These are phyloP conservation scores for Coracias cyanogaster DNA, from an alignment of 2,797 vertebrate genomes.

Conservation along the genomic window DNA sequence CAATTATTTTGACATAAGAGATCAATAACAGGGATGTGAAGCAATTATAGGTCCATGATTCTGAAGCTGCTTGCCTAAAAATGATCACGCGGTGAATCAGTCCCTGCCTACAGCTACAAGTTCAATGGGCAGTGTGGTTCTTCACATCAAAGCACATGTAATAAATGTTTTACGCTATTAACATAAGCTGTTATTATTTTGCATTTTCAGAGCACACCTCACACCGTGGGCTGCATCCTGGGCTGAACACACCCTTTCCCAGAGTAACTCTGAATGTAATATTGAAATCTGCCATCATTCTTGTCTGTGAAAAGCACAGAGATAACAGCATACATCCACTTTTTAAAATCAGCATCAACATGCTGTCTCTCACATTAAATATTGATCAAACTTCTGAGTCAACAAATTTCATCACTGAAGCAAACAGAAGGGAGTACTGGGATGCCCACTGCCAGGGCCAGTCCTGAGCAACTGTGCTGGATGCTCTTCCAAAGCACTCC, in stretches of 20 bases:
- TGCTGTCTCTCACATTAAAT: neutral
- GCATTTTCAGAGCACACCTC: neutral
- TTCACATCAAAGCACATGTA: neutral
- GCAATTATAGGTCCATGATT: slow-evolving; percentile 33
- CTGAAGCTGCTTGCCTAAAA: slow-evolving; percentile 31
- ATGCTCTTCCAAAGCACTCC: neutral
- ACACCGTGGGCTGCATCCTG: neutral
- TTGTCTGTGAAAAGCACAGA: neutral
- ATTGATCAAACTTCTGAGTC: slow-evolving; percentile 37
- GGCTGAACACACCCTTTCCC: neutral
- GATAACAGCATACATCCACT: neutral
- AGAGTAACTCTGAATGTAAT: neutral
- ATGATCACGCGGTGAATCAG: neutral
- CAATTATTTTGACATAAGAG: slow-evolving; percentile 62
- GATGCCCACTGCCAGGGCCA: neutral
- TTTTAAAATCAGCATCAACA: slow-evolving; percentile 20
- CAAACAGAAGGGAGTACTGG: neutral
- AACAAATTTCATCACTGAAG: neutral
- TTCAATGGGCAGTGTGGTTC: neutral
- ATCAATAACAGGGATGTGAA: slow-evolving; percentile 65
- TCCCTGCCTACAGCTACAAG: neutral
- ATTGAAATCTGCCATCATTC: neutral
- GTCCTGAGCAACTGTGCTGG: neutral
- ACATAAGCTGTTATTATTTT: neutral
- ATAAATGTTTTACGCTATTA: neutral